Percentiles rank a stretch among this genome's conserved stretches.
Evolutionary conservation across 2,113 vertebrate species (phyloP).

Genomic region (Bagarius yarrelli): DNA sequence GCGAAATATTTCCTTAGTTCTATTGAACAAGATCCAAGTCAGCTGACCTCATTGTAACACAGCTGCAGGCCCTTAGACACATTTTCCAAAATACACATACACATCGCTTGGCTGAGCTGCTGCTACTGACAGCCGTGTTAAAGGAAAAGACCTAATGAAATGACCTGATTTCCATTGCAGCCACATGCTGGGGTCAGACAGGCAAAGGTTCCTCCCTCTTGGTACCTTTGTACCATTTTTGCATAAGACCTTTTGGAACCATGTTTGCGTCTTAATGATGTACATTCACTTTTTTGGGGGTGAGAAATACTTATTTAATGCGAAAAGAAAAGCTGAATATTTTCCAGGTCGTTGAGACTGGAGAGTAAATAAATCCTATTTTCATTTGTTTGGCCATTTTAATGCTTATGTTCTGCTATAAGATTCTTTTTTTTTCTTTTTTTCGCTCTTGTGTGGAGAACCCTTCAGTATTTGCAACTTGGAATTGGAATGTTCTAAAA

Average conservation of each 20-base stretch:
- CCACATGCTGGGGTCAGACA: conserved; percentile 41
- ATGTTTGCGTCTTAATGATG: background rate
- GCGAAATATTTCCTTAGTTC: conserved; percentile 20
- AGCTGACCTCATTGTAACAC: conserved; percentile 46
- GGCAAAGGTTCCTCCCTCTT: conserved; percentile 32
- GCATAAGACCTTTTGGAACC: background rate
- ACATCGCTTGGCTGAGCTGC: conserved; percentile 16
- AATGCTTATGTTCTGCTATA: conserved; percentile 23
- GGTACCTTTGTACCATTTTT: background rate
- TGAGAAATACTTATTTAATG: background rate
- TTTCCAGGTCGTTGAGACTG: conserved; percentile 23
- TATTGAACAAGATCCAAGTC: conserved; percentile 50
- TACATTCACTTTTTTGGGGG: background rate
- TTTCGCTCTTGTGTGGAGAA: conserved; percentile 6
- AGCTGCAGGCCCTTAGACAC: conserved; percentile 42
- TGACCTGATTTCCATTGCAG: conserved; percentile 52
- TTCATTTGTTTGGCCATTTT: too few species aligned
- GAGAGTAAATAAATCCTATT: background rate
- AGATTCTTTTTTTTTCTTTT: conserved; percentile 4
- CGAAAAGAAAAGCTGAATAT: background rate
- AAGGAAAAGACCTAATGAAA: conserved; percentile 42
- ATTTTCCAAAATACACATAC: conserved; percentile 51
- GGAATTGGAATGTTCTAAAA: conserved; percentile 22
- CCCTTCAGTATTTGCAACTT: background rate
- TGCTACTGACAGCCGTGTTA: conserved; percentile 43